A percentile compares a stretch with the other conserved stretches of the same genome.
Conservation (phyloP, 2,888 invertebrate species). For the Papilio gigon region DNA sequence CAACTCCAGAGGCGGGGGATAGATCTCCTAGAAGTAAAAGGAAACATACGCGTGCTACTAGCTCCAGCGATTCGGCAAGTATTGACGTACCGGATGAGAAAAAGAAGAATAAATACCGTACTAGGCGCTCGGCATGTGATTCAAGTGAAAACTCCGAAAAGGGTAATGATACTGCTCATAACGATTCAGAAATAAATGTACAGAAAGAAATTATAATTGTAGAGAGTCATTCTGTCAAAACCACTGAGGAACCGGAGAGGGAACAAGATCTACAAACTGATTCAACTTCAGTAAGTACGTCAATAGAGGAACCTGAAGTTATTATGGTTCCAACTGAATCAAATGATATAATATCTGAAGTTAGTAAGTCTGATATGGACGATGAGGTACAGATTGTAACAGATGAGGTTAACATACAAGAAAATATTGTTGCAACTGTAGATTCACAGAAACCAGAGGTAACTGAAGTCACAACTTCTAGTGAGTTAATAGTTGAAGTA, state of each 20-base stretch:
- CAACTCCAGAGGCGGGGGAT: conserved; percentile 79
- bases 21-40: conserved; percentile 79
- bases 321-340: conserved; percentile 32
- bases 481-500: background rate
- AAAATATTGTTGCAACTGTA: background rate
- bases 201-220: conserved; percentile 29
- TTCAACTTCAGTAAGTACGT: background rate
- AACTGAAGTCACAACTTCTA: background rate
- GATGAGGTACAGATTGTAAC: background rate
- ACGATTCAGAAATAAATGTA: conserved; percentile 52
- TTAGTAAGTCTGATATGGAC: background rate
- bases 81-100: conserved; percentile 74
- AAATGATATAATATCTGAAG: conserved; percentile 43
- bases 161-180: conserved; percentile 63
- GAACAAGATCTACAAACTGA: conserved; percentile 39
- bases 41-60: conserved; percentile 77
- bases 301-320: conserved; percentile 20
- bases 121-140: conserved; percentile 63
- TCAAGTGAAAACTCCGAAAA: conserved; percentile 68
- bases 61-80: conserved; percentile 76
- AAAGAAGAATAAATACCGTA: conserved; percentile 70
- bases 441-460: background rate
- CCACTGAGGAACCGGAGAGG: conserved; percentile 50
- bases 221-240: conserved; percentile 49
- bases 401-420: background rate